Conservation (phyloP, 2,797 vertebrate genomes). For the Ptychobarbus kaznakovi region DNA sequence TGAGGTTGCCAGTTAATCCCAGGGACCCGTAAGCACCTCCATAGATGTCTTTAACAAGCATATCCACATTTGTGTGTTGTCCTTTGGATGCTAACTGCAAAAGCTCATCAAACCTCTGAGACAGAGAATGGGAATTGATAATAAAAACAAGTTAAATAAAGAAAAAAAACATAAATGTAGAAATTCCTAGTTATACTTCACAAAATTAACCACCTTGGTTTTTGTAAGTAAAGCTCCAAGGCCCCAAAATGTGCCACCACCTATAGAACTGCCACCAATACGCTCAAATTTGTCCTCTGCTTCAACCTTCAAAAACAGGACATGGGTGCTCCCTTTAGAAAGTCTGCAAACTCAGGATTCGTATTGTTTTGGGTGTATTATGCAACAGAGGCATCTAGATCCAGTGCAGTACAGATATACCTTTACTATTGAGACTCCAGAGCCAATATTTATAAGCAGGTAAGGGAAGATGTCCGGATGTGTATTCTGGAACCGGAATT, state of each 20-base stretch:
- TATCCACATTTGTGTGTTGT: conserved; percentile 94
- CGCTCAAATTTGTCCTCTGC: conserved; percentile 95
- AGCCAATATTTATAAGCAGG: conserved; percentile 94
- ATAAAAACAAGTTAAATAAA: too few species aligned
- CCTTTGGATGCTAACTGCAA: conserved; percentile 93
- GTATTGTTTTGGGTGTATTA: neutral
- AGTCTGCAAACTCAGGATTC: neutral
- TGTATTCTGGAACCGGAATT: conserved; percentile 95
- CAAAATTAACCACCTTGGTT: conserved; percentile 85
- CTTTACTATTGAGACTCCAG: conserved; percentile 96
- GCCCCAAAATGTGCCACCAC: conserved; percentile 99
- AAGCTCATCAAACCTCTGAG: conserved; percentile 94
- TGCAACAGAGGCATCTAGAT: neutral
- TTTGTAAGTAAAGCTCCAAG: conserved; percentile 96
- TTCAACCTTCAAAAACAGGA: conserved; percentile 84
- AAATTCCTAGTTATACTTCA: neutral
- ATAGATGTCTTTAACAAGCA: conserved; percentile 97
- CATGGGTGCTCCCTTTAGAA: neutral
- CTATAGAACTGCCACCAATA: conserved; percentile 97
- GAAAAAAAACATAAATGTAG: neutral
- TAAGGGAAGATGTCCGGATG: conserved; percentile 97
- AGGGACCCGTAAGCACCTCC: conserved; percentile 91
- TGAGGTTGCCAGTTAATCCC: conserved; percentile 93
- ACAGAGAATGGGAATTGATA: conserved; percentile 21
- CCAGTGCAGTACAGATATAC: conserved; percentile 68